These are phyloP conservation scores for Campylomormyrus numenius DNA, from an alignment of 2,113 vertebrate species.

Conservation along the genomic window DNA sequence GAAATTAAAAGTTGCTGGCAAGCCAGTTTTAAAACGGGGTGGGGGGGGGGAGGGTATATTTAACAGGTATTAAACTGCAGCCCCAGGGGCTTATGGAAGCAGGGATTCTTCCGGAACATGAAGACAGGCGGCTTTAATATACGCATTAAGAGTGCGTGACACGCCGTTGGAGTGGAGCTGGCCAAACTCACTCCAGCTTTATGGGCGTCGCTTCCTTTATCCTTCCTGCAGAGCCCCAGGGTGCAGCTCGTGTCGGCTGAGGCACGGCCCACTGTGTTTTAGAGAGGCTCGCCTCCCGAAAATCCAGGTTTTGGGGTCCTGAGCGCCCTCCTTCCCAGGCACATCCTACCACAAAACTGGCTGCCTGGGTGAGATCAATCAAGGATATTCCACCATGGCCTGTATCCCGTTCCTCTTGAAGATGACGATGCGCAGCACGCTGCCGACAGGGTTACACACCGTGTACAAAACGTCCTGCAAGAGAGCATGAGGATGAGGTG, in stretches of 20 bases:
- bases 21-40: neutral
- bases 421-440: conserved; percentile 88
- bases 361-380: neutral
- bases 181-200: neutral
- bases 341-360: neutral
- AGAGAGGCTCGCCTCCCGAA: neutral
- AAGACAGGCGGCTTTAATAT: neutral
- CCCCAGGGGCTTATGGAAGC: no score
- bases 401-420: conserved; percentile 94
- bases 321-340: neutral
- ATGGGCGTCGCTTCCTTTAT: neutral
- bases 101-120: neutral
- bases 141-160: neutral
- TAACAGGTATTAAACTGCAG: neutral
- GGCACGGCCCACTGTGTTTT: neutral
- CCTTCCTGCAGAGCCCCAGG: neutral
- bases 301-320: neutral
- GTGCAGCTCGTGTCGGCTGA: neutral
- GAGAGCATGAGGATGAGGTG: conserved; percentile 14
- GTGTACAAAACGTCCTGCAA: conserved; percentile 84
- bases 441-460: conserved; percentile 84
- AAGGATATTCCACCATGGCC: conserved; percentile 99
- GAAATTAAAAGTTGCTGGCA: conserved; percentile 1
- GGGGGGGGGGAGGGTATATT: neutral
- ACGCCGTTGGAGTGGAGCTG: neutral